phyloP scores from a whole-genome alignment of 1,140 invertebrate genomes.

The Hypothenemus hampei region DNA sequence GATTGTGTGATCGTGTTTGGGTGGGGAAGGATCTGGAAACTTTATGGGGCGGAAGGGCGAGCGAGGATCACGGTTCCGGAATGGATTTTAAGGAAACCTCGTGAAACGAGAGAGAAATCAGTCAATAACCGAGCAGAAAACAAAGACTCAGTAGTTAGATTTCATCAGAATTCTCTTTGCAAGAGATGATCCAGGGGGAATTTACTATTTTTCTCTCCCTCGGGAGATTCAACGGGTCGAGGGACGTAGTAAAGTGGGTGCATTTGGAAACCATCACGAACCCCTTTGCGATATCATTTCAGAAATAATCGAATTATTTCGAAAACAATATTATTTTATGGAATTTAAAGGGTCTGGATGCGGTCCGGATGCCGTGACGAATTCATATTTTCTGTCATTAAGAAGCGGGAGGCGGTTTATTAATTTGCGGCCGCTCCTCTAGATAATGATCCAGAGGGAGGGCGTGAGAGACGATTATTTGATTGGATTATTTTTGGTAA shows the following conservation, averaged over 20 bases:
- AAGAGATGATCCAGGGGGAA: too few species aligned
- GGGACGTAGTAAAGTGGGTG: too few species aligned
- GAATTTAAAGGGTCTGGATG: constrained; percentile 22
- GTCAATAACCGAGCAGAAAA: too few species aligned
- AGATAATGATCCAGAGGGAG: too few species aligned
- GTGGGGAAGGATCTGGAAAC: constrained; percentile 21
- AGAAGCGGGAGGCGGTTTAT: constrained; percentile 2
- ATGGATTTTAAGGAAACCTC: constrained; percentile 24
- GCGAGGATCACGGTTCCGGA: constrained; percentile 12
- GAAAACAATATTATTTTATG: constrained; percentile 31
- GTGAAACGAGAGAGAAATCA: too few species aligned
- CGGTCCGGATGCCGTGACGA: constrained; percentile 26
- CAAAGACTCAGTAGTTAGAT: too few species aligned
- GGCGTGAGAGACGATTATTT: too few species aligned
- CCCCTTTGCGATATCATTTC: constrained; percentile 30
- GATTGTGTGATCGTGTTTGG: constrained; percentile 41
- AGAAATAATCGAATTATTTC: constrained; percentile 30
- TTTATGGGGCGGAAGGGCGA: constrained; percentile 6
- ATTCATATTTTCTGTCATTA: constrained; percentile 26
- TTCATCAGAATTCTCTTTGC: too few species aligned
- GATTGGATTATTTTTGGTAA: too few species aligned
- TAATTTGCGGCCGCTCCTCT: constrained; percentile 8
- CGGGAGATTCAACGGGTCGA: too few species aligned
- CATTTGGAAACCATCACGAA: constrained; percentile 5
- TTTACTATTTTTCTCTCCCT: too few species aligned